A percentile compares a stretch with the other conserved stretches of the same genome.
Conservation (phyloP, 2,113 vertebrate genomes). For the Petaurus breviceps region DNA sequence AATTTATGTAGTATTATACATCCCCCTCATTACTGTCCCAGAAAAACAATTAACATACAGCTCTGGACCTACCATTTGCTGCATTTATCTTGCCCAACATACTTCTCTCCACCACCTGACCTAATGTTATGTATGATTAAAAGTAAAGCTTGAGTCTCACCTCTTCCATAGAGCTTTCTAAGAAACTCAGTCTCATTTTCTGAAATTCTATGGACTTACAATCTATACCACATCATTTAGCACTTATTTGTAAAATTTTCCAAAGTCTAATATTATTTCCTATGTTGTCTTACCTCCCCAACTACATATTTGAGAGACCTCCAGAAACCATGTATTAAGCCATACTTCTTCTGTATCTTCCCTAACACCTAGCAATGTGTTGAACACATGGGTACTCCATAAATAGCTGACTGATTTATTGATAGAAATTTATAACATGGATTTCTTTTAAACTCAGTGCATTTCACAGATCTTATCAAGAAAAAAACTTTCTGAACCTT, state of each 20-base stretch:
- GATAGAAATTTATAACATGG: background rate
- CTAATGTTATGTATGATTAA: background rate
- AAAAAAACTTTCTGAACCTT: constrained; percentile 38
- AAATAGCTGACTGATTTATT: background rate
- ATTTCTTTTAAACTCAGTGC: constrained; percentile 24
- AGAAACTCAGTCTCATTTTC: background rate
- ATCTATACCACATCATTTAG: too few species aligned
- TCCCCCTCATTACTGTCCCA: background rate
- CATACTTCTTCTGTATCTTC: constrained; percentile 15
- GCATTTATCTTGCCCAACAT: background rate
- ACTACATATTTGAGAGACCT: background rate
- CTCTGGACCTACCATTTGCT: constrained; percentile 40
- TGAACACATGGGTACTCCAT: background rate
- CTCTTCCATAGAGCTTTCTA: background rate
- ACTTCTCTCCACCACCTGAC: background rate
- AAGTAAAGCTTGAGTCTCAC: constrained; percentile 6
- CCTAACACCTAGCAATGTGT: constrained; percentile 9
- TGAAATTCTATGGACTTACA: background rate
- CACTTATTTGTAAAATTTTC: background rate
- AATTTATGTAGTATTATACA: background rate
- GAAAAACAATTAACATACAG: background rate
- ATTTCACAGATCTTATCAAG: constrained; percentile 38
- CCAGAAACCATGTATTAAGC: constrained; percentile 21
- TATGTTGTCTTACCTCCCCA: background rate
- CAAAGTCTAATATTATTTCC: background rate